Evolutionary conservation across 1,140 invertebrate species (phyloP), one percentile per base, ranked within the genome.

Genomic region (Rhagoletis pomonella): DNA sequence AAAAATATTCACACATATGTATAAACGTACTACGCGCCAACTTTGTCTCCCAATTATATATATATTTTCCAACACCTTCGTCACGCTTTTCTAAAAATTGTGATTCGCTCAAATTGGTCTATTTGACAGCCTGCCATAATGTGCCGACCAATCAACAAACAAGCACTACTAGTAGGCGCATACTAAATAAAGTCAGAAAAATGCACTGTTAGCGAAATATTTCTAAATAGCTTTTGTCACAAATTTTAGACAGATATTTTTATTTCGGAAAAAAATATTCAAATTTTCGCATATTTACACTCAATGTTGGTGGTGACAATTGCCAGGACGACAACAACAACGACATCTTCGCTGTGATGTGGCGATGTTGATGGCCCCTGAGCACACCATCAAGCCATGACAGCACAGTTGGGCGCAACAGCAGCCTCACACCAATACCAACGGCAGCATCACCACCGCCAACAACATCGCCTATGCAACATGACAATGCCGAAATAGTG

Each of bases 261-360:
- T 81, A 81, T 81, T 67, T 39, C 6, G 29, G 4, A 67, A 67
- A 47, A 81, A 55, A 55, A 81, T 4, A 81, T 81, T 81, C 73
- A 19, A 81, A 81, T 81, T 81, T 55, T 81, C 73, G 17, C 47
- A 81, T 42, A 81, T 81, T 81, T 81, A 55, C 47, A 81, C 73
- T 81, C 73, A 81, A 81, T 81, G 73, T 55, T 58, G n/a, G 17
- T 81, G 73, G n/a, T 81, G 73, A 81, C 47, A 81, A 81, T 58
- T 81, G 47, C 73, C 47, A 29, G 73, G 73, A 81, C 42, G 73
- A 29, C 29, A 29, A 29, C 29, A 29, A 29, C 1, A 29, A 29
- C 29, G 29, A 29, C 29, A 29, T 81, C 73, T 81, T 81, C 55
- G 73, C 42, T 81, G 29, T 29, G 73, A 77, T 77, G 73, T 55